Percentiles rank a stretch among this genome's conserved stretches.
Evolutionary conservation across 2,113 vertebrate species (phyloP).

Genomic region (Tapirus terrestris): DNA sequence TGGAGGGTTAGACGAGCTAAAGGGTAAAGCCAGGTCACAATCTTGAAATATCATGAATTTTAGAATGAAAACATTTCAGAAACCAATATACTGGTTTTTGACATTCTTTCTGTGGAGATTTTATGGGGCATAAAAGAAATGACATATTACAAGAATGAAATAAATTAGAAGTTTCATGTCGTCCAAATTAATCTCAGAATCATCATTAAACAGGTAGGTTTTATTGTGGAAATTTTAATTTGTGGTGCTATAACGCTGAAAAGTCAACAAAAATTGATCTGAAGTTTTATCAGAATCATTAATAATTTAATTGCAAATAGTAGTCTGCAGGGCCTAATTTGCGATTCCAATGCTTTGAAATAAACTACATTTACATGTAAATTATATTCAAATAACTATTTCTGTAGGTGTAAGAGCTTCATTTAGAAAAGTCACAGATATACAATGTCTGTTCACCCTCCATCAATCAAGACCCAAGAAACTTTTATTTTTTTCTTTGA

Average conservation of each 20-base stretch:
- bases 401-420: slow-evolving; percentile 85
- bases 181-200: slow-evolving; percentile 59
- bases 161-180: slow-evolving; percentile 71
- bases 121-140: slow-evolving; percentile 42
- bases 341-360: slow-evolving; percentile 83
- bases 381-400: slow-evolving; percentile 92
- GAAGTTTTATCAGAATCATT: slow-evolving; percentile 90
- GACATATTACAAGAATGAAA: neutral
- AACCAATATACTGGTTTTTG: neutral
- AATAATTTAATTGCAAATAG: slow-evolving; percentile 94
- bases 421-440: slow-evolving; percentile 75
- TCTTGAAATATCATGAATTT: neutral
- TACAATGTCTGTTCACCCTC: slow-evolving; percentile 71
- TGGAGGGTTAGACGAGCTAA: neutral
- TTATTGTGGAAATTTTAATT: slow-evolving; percentile 83
- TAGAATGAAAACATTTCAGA: neutral
- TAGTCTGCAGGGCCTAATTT: slow-evolving; percentile 92
- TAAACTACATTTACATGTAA: slow-evolving; percentile 94
- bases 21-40: neutral
- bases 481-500: slow-evolving; percentile 75
- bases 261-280: slow-evolving; percentile 91
- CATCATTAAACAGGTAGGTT: slow-evolving; percentile 79
- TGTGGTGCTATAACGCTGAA: slow-evolving; percentile 81
- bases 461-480: slow-evolving; percentile 73
- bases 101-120: neutral